Evolutionary conservation across 2,113 vertebrate genomes (phyloP), one percentile per base, ranked within the genome.

Genomic region (Salminus brasiliensis): DNA sequence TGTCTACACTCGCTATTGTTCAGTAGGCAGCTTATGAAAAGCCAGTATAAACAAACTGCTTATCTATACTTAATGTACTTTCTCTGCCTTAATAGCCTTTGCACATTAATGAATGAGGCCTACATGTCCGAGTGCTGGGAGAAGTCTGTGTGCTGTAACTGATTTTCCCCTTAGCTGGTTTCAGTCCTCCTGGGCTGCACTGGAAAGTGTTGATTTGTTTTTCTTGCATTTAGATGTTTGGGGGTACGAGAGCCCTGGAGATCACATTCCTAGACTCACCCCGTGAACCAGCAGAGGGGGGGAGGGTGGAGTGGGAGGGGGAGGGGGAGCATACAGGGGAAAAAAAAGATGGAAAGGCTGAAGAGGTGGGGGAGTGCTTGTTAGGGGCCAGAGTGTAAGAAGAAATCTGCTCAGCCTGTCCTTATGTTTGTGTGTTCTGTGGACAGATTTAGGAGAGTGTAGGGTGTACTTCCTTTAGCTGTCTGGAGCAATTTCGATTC

Each of bases 191-290:
- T 41, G 65, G 25, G 16, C 76, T 81, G 62, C 53, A 34, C 13
- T 18, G 5, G n/a, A 78, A 81, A 72, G 59, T 81, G 71, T 81
- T 81, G 74, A 81, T 81, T 85, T 81, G 74, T 77, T 85, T 85
- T 83, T 78, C 73, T 82, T 83, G 71, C 83, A 85, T 82, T 62
- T 76, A 79, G 83, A 86, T 79, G 76, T 76, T 85, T 76, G 80
- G 75, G 69, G 74, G 72, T n/a, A 72, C 60, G 29, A 62, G 67
- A 70, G 75, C 73, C 84, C 74, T 74, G 60, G 76, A 82, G 83
- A 79, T 83, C 81, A 74, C 78, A 85, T 85, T 84, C 80, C 76
- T 52, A 77, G 80, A 85, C 85, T 85, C 57, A 63, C 30, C 59
- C 76, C 41, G 43, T 73, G 77, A 80, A 65, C 72, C 70, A 72